Evolutionary conservation across 2,797 vertebrate genomes (phyloP), one percentile per base, ranked within the genome.

Genomic region (Sphenodon punctatus): DNA sequence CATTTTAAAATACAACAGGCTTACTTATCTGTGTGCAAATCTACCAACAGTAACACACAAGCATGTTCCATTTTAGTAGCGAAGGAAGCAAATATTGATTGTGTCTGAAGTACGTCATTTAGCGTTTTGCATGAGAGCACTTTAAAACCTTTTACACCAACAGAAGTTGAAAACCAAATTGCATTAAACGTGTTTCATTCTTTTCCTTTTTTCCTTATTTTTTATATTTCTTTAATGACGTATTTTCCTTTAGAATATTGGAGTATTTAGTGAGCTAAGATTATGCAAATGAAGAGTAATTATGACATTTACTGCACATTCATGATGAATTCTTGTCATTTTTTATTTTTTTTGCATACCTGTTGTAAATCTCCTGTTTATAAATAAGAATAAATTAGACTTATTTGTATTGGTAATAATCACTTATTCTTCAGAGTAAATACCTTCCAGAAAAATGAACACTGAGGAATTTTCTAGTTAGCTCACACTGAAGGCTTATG

Each of bases 51-150:
- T 76, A 59, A 80, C 80, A 86, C 60, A 78, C 72, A 82, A 42
- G 82, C 93, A 85, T 78, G 41, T 71, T 87, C 67, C 53, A 60
- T 90, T 93, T 88, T 78, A 83, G 53, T 76, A 76, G 78, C 67
- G 93, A 92, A 81, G 85, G 86, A 67, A 88, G 84, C 91, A 91
- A 64, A 27, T 89, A 94, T 86, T 90, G 92, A 96, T 95, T 92
- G 67, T 45, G 70, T 91, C 64, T 89, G 82, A 93, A 92, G 78
- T 70, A 66, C 95, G 75, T 90, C 65, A 92, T 95, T 94, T 93
- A 82, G 78, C 70, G 86, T 82, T 92, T 93, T 89, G 64, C 65
- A 82, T 84, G 58, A 90, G 65, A 91, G 79, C 80, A 94, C 79
- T 94, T 89, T 77, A 84, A 93, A 95, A 84, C 53, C 67, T 92